Evolutionary conservation across 2,797 vertebrate genomes (phyloP), one percentile per base, ranked within the genome.

Genomic region (Protonibea diacanthus): DNA sequence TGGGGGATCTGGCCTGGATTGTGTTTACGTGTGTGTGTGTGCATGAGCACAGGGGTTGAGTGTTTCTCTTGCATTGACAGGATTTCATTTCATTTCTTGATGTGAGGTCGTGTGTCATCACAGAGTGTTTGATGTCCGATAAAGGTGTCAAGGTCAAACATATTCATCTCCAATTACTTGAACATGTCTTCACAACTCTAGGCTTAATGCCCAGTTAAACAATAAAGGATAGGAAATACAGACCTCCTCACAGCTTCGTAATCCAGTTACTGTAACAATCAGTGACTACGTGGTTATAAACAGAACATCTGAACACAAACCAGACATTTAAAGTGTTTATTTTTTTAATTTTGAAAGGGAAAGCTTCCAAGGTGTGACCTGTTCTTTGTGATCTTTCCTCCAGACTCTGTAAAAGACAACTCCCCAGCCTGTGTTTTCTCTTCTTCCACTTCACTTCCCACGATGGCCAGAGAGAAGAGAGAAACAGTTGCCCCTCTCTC

Each of bases 381-480:
- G n/a, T 76, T 73, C 57, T 44, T 82, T 57, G 14, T 52, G 20
- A 29, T 76, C 15, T 85, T 64, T 42, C 52, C 49, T 86, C 55
- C 80, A 98, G 97, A 90, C 90, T 94, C 92, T 3, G 86, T 91
- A 27, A 96, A 95, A 89, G 97, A 97, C 4, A 49, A 88, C 52
- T 81, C 88, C 4, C 45, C 89, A 3, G 66, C 87, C 20, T 93
- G 86, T 40, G n/a, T 82, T 42, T 85, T 94, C 72, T 72, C 45
- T 6, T 47, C 45, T 9, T 95, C 95, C 51, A 92, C 93, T 45
- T 80, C 88, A 62, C 66, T 95, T 86, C 94, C 96, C 20, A 33
- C 93, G 0, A 91, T 91, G 62, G 73, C 95, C 18, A 66, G 78
- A 60, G 94, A 94, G 58, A 97, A 88, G 84, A 96, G 89, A 88